phyloP scores from a whole-genome alignment of 2,797 vertebrate species.

The Linurgus olivaceus region DNA sequence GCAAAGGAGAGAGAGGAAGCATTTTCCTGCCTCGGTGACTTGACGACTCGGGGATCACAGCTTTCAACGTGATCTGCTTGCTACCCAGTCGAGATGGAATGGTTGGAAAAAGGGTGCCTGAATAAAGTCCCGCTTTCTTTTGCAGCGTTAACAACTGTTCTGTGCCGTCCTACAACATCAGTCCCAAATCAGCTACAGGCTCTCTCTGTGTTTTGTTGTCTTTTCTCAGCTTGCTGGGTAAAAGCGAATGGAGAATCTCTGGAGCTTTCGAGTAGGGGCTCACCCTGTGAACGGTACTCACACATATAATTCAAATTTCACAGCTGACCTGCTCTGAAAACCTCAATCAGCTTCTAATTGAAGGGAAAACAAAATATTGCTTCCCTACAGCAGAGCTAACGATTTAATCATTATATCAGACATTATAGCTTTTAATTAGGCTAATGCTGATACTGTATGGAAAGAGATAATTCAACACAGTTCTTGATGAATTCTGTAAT shows the following conservation, averaged over 20 bases:
- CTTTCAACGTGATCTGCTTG: background rate
- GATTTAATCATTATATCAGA: slow-evolving; percentile 97
- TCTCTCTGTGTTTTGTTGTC: slow-evolving; percentile 8
- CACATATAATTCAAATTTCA: slow-evolving; percentile 98
- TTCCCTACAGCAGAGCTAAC: slow-evolving; percentile 94
- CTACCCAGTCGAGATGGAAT: background rate
- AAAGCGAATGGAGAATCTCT: slow-evolving; percentile 77
- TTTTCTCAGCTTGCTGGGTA: slow-evolving; percentile 66
- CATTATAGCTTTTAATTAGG: slow-evolving; percentile 96
- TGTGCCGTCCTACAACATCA: background rate
- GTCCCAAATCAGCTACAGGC: background rate
- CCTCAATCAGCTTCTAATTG: slow-evolving; percentile 98
- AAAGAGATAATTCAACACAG: slow-evolving; percentile 88
- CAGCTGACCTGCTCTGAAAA: slow-evolving; percentile 99
- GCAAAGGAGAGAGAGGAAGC: background rate
- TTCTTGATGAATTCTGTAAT: slow-evolving; percentile 89
- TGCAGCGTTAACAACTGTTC: background rate
- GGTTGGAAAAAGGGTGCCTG: background rate
- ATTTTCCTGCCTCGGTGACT: background rate
- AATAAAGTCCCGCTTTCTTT: background rate
- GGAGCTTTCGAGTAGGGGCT: slow-evolving; percentile 79
- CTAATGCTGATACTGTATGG: slow-evolving; percentile 90
- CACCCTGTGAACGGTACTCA: slow-evolving; percentile 85
- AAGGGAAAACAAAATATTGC: slow-evolving; percentile 96
- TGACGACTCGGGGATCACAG: background rate